Percentiles rank a stretch among this genome's conserved stretches.
Conservation (phyloP, 2,797 vertebrate species). For the Xerus rutilus region DNA sequence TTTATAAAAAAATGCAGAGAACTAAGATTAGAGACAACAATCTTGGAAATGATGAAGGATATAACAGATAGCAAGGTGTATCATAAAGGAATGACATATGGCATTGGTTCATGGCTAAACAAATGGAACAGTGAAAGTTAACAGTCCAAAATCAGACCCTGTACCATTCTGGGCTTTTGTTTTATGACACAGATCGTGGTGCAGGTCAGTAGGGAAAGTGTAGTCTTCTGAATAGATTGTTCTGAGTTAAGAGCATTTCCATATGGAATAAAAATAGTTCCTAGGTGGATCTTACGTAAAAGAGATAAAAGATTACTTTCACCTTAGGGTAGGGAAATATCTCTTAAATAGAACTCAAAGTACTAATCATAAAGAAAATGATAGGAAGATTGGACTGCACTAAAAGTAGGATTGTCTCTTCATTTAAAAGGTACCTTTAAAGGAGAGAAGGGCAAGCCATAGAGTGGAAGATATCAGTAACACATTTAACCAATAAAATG, state of each 20-base stretch:
- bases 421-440: background rate
- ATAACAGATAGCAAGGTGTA: no score
- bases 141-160: background rate
- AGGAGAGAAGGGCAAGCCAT: background rate
- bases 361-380: constrained; percentile 1
- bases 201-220: background rate
- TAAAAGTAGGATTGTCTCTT: constrained; percentile 16
- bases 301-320: constrained; percentile 7
- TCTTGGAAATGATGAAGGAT: no score
- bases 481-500: background rate
- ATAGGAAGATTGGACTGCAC: background rate
- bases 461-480: background rate
- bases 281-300: background rate
- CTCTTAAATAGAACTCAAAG: background rate
- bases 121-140: background rate
- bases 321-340: background rate
- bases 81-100: background rate
- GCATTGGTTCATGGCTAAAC: background rate
- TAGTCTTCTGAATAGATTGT: background rate
- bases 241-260: background rate
- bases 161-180: background rate
- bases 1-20: no score
- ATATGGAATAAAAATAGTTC: background rate
- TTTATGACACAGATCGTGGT: background rate
- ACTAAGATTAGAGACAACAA: no score